These are phyloP conservation scores for Trypoxylus dichotomus DNA, from an alignment of 1,140 invertebrate species.

Conservation along the genomic window DNA sequence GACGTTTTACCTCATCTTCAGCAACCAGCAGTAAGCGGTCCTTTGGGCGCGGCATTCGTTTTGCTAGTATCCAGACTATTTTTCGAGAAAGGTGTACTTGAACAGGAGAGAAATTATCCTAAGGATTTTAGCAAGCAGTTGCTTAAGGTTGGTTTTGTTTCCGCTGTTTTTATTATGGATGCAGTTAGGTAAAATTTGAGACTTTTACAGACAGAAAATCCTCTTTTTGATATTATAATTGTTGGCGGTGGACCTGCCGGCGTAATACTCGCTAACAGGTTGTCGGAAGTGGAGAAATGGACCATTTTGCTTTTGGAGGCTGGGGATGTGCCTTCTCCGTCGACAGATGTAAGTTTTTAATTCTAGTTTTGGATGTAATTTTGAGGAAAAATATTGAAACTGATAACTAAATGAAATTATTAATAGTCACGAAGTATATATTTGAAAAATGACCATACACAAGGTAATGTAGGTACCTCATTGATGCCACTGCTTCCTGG, in stretches of 20 bases:
- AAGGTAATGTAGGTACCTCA: too few species aligned
- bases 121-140: not conserved
- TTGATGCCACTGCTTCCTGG: too few species aligned
- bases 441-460: too few species aligned
- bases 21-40: not conserved
- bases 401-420: too few species aligned
- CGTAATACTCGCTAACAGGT: conserved; percentile 57
- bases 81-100: conserved; percentile 8
- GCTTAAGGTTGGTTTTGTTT: not conserved
- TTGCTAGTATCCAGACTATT: not conserved
- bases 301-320: conserved; percentile 54
- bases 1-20: not conserved
- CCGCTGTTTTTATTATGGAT: not conserved
- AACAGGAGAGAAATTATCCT: not conserved
- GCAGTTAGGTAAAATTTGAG: not conserved
- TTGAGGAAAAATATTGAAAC: not conserved
- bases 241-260: conserved; percentile 61
- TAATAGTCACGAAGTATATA: too few species aligned
- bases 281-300: conserved; percentile 50
- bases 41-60: not conserved
- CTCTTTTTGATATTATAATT: conserved; percentile 35
- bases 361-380: not conserved
- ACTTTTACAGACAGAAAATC: not conserved
- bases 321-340: conserved; percentile 40
- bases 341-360: conserved; percentile 21